Percentiles rank a stretch among this genome's conserved stretches.
phyloP scores from a whole-genome alignment of 2,888 invertebrate species.

The Chromoteleia sp. region DNA sequence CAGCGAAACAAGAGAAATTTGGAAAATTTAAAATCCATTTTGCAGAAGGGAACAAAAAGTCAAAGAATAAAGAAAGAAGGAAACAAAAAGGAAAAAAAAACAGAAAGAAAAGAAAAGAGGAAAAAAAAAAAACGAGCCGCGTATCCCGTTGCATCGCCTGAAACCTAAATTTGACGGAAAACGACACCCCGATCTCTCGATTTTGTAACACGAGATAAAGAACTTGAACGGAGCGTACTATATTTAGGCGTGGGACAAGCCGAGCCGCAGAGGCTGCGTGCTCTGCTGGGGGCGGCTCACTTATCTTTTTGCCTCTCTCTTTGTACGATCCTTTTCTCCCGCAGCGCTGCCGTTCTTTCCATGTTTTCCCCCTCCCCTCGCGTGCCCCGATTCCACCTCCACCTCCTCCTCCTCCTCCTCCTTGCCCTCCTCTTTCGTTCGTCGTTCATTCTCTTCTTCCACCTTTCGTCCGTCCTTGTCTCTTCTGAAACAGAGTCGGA shows the following conservation, averaged over 20 bases:
- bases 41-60: background rate
- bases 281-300: constrained; percentile 84
- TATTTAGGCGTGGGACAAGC: constrained; percentile 80
- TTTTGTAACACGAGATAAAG: constrained; percentile 72
- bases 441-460: no score
- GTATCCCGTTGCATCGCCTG: constrained; percentile 42
- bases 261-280: constrained; percentile 79
- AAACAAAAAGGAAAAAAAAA: background rate
- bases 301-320: constrained; percentile 76
- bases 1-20: no score
- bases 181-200: constrained; percentile 62
- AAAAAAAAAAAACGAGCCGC: constrained; percentile 12
- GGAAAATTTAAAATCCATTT: no score
- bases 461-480: constrained; percentile 17
- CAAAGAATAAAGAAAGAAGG: background rate
- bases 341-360: constrained; percentile 59
- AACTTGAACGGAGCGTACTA: constrained; percentile 78
- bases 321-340: constrained; percentile 69
- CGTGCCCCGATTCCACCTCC: constrained; percentile 30
- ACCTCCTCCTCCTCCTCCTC: constrained; percentile 36
- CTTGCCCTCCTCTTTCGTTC: constrained; percentile 24
- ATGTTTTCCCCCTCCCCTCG: constrained; percentile 47
- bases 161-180: constrained; percentile 63
- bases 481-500: background rate
- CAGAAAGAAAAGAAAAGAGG: background rate